Conservation (phyloP, 2,113 vertebrate genomes). For the Calidris pugnax region DNA sequence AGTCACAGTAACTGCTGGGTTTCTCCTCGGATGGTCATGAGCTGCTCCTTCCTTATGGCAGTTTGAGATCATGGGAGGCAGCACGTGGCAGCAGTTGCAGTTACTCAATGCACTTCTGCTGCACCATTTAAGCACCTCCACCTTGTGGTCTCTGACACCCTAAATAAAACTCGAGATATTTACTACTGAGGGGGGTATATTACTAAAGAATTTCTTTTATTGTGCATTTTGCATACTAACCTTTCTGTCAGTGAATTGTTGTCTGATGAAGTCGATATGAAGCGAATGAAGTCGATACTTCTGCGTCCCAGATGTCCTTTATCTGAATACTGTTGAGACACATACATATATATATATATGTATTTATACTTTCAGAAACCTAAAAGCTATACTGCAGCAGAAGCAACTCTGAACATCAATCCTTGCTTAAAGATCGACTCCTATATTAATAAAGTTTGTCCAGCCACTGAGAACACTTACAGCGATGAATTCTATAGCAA, state of each 20-base stretch:
- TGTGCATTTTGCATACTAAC: not conserved
- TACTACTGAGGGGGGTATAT: not conserved
- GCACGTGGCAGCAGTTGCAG: not conserved
- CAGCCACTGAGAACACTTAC: constrained; percentile 90
- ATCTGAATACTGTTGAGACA: not conserved
- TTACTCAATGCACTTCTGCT: not conserved
- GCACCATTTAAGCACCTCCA: not conserved
- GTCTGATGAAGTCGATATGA: not conserved
- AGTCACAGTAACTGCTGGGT: not conserved
- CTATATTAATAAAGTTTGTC: constrained; percentile 93
- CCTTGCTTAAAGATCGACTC: constrained; percentile 89
- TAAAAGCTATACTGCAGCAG: constrained; percentile 94
- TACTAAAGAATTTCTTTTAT: not conserved
- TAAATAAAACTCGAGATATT: not conserved
- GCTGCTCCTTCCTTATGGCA: not conserved
- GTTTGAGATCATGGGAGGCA: not conserved
- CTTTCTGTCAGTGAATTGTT: not conserved
- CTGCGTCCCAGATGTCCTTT: not conserved
- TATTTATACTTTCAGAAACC: constrained; percentile 82
- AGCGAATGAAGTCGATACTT: not conserved
- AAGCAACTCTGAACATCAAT: constrained; percentile 89
- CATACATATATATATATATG: not conserved
- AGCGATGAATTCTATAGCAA: constrained; percentile 88
- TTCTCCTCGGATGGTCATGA: not conserved
- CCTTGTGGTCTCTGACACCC: not conserved